Percentiles rank a stretch among this genome's conserved stretches.
Conservation (phyloP, 2,888 invertebrate species). For the Emmelina monodactyla region DNA sequence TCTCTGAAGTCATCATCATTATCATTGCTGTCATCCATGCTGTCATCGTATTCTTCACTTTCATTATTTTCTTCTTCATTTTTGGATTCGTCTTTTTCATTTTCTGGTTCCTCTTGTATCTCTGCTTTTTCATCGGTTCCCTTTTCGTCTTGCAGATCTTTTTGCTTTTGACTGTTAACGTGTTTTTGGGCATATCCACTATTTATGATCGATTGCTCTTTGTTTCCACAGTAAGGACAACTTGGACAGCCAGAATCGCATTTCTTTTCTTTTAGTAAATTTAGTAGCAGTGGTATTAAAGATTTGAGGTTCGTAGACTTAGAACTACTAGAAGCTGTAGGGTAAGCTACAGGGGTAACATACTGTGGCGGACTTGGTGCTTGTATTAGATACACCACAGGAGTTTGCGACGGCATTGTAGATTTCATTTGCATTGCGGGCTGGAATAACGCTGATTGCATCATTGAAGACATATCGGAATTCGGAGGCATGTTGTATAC, state of each 20-base stretch:
- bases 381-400: neutral
- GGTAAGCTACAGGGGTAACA: neutral
- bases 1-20: too few species aligned
- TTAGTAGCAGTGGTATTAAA: slow-evolving; percentile 41
- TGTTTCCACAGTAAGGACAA: slow-evolving; percentile 23
- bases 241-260: slow-evolving; percentile 21
- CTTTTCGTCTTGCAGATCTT: neutral
- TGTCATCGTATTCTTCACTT: too few species aligned
- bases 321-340: slow-evolving; percentile 2
- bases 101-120: neutral
- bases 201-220: neutral
- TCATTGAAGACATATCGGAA: too few species aligned
- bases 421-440: too few species aligned
- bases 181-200: neutral
- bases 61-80: too few species aligned
- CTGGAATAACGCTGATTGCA: too few species aligned
- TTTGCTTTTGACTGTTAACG: neutral
- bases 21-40: too few species aligned
- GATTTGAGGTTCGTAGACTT: slow-evolving; percentile 31
- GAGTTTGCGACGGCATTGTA: neutral
- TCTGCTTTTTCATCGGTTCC: neutral
- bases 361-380: slow-evolving; percentile 1
- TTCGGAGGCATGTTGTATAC: too few species aligned
- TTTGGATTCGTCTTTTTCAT: too few species aligned
- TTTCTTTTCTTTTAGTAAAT: slow-evolving; percentile 37